phyloP scores from a whole-genome alignment of 2,113 vertebrate species.

The Elaphurus davidianus region DNA sequence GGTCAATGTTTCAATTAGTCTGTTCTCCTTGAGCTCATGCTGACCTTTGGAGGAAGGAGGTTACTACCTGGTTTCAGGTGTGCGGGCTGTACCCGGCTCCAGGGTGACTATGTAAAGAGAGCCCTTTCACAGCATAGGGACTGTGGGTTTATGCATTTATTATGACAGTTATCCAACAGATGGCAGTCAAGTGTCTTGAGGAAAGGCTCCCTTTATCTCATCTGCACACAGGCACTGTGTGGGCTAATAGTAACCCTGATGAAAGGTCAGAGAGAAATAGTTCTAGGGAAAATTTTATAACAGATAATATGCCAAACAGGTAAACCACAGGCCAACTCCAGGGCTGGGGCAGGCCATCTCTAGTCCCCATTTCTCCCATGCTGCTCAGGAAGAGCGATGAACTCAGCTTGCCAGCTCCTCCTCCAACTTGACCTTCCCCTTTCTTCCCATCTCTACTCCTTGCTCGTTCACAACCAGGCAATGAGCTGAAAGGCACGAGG shows the following conservation, averaged over 20 bases:
- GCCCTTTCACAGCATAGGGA: background rate
- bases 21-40: background rate
- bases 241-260: background rate
- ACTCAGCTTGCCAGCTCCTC: too few species aligned
- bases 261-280: background rate
- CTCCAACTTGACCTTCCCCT: background rate
- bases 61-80: background rate
- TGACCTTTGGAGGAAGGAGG: background rate
- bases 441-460: background rate
- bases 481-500: background rate
- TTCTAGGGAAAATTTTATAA: background rate
- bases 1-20: background rate
- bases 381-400: background rate
- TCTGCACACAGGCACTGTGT: background rate
- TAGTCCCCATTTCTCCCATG: background rate
- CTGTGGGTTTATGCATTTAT: background rate
- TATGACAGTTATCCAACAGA: slow-evolving; percentile 48
- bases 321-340: background rate
- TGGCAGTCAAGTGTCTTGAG: slow-evolving; percentile 57
- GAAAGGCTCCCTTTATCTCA: background rate
- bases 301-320: background rate
- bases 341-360: background rate
- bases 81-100: background rate
- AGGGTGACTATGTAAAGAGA: background rate
- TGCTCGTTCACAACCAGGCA: background rate